phyloP scores from a whole-genome alignment of 2,888 invertebrate genomes.

The Platypus cylindrus region DNA sequence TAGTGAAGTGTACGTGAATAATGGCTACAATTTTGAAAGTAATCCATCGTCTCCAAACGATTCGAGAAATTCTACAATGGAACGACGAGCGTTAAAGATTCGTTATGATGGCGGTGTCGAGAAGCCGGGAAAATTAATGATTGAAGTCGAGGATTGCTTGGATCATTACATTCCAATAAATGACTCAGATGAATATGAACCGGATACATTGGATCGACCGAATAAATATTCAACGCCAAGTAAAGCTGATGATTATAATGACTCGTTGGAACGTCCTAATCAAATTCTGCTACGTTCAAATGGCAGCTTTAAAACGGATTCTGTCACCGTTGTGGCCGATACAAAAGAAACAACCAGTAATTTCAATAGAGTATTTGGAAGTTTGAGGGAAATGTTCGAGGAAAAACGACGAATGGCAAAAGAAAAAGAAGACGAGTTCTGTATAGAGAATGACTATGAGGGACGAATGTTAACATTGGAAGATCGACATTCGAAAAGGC shows the following conservation, averaged over 20 bases:
- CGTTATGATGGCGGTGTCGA: conserved; percentile 42
- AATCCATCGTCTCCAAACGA: conserved; percentile 45
- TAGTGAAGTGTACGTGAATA: conserved; percentile 68
- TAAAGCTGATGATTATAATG: conserved; percentile 3
- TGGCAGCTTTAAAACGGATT: conserved; percentile 54
- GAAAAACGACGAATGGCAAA: conserved; percentile 42
- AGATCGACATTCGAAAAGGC: conserved; percentile 58
- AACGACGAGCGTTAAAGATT: conserved; percentile 31
- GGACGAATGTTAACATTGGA: conserved; percentile 59
- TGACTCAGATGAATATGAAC: conserved; percentile 74
- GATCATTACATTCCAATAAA: conserved; percentile 62
- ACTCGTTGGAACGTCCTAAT: conserved; percentile 37
- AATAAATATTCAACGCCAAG: conserved; percentile 6
- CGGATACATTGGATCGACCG: conserved; percentile 65
- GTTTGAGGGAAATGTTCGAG: conserved; percentile 63
- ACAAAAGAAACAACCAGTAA: conserved; percentile 20
- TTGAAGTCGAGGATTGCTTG: conserved; percentile 71
- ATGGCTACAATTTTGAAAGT: conserved; percentile 54
- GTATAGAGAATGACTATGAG: conserved; percentile 39
- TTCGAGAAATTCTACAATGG: conserved; percentile 43
- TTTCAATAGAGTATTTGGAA: conserved; percentile 46
- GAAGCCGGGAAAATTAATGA: conserved; percentile 69
- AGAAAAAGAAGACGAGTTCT: conserved; percentile 20
- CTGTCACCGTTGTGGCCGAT: conserved; percentile 5
- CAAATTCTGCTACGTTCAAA: conserved; percentile 54